Evolutionary conservation across 2,797 vertebrate genomes (phyloP).

Genomic region (Periparus ater): DNA sequence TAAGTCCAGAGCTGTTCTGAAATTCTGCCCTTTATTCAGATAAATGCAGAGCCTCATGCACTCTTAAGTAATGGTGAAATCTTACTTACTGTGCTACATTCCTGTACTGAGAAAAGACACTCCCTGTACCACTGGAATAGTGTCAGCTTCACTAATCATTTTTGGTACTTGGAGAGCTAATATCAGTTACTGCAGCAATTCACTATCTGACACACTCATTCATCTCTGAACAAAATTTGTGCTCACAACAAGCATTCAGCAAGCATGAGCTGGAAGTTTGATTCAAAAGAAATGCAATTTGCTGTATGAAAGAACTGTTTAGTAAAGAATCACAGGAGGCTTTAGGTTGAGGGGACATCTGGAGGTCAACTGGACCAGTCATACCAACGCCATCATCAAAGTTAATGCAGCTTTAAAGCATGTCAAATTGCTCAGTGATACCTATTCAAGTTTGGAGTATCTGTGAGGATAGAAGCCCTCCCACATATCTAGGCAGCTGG

Average conservation of each 20-base stretch:
- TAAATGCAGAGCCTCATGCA: not conserved
- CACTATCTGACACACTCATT: fast-evolving
- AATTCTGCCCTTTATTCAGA: fast-evolving
- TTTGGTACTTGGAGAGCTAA: not conserved
- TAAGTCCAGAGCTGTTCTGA: not conserved
- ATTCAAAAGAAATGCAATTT: not conserved
- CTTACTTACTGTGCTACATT: not conserved
- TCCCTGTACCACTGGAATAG: not conserved
- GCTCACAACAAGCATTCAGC: not conserved
- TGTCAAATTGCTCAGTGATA: not conserved
- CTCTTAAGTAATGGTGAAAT: not conserved
- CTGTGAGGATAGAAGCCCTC: not conserved
- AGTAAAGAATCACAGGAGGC: not conserved
- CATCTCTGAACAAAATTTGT: not conserved
- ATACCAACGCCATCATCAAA: not conserved
- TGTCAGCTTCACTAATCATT: not conserved
- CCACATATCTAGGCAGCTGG: not conserved
- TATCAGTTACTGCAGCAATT: not conserved
- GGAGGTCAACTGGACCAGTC: not conserved
- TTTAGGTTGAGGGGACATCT: not conserved
- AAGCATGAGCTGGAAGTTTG: not conserved
- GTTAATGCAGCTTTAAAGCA: not conserved
- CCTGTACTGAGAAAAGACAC: not conserved
- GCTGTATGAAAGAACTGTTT: not conserved
- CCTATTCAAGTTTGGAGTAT: not conserved